Percentiles rank a stretch among this genome's conserved stretches.
These are phyloP conservation scores for Typhlomys cinereus DNA, from an alignment of 2,113 vertebrate species.

Conservation along the genomic window DNA sequence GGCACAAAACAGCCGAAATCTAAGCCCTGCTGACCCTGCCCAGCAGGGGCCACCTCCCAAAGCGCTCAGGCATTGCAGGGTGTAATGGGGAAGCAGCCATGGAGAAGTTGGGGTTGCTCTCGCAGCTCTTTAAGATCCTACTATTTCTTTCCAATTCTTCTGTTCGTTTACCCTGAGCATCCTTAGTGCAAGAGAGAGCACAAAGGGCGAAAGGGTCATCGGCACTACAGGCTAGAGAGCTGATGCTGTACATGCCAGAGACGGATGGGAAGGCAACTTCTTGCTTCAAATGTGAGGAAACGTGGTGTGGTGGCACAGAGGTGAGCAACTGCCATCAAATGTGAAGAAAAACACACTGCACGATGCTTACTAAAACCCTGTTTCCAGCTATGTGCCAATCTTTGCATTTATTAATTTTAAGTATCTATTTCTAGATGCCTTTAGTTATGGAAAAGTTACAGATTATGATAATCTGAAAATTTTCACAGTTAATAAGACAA, in stretches of 20 bases:
- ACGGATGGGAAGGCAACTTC: background rate
- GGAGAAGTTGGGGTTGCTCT: background rate
- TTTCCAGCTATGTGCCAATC: background rate
- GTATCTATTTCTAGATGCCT: slow-evolving; percentile 9
- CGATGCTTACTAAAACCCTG: background rate
- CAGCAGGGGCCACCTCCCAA: background rate
- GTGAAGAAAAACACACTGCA: background rate
- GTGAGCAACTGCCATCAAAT: no score
- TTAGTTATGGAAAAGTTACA: background rate
- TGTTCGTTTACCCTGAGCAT: background rate
- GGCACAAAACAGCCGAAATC: background rate
- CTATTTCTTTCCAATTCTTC: background rate
- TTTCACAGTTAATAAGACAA: background rate
- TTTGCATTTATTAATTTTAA: background rate
- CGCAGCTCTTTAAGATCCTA: background rate
- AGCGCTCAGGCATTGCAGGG: background rate
- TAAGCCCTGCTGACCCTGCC: background rate
- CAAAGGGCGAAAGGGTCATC: background rate
- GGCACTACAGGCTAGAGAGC: background rate
- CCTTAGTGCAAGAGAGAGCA: background rate
- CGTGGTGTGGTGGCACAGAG: no score
- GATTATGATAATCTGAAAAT: background rate
- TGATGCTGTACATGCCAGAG: background rate
- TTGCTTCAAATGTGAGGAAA: background rate
- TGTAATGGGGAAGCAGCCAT: background rate